Evolutionary conservation across 92 coral and sea anemone species (phyloP).

Genomic region (Epizoanthus ramosus): DNA sequence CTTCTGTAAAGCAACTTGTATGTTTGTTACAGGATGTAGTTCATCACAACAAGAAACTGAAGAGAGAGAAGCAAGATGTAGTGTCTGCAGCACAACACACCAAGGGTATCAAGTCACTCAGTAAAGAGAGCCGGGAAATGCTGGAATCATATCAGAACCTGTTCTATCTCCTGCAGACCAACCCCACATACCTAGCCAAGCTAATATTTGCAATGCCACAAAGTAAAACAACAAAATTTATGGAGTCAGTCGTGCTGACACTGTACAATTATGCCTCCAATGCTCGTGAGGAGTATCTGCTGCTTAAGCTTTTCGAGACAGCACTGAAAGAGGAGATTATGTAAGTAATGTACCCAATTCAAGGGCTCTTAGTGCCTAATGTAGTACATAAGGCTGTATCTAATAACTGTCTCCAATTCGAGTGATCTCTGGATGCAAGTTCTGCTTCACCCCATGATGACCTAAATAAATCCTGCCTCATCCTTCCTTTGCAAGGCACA

Average conservation of each 20-base stretch:
- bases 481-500: no score
- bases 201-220: constrained; percentile 99
- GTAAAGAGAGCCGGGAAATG: constrained; percentile 96
- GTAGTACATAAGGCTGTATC: no score
- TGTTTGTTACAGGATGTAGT: constrained; percentile 81
- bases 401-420: no score
- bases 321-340: constrained; percentile 92
- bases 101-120: constrained; percentile 92
- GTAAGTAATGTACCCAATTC: constrained; percentile 56
- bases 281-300: constrained; percentile 92
- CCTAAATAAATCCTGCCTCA: no score
- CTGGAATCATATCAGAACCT: constrained; percentile 94
- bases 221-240: constrained; percentile 95
- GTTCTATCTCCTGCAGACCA: constrained; percentile 94
- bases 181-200: constrained; percentile 94
- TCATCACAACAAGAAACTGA: constrained; percentile 90
- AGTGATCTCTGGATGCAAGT: not conserved
- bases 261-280: constrained; percentile 97
- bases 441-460: no score
- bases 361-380: not conserved
- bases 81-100: constrained; percentile 80
- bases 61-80: constrained; percentile 87
- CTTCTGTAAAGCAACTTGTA: not conserved
- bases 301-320: constrained; percentile 92
- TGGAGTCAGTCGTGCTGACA: constrained; percentile 97